A percentile compares a stretch with the other conserved stretches of the same genome.
Conservation (phyloP, 2,888 invertebrate genomes). For the Pterobdella sp. region DNA sequence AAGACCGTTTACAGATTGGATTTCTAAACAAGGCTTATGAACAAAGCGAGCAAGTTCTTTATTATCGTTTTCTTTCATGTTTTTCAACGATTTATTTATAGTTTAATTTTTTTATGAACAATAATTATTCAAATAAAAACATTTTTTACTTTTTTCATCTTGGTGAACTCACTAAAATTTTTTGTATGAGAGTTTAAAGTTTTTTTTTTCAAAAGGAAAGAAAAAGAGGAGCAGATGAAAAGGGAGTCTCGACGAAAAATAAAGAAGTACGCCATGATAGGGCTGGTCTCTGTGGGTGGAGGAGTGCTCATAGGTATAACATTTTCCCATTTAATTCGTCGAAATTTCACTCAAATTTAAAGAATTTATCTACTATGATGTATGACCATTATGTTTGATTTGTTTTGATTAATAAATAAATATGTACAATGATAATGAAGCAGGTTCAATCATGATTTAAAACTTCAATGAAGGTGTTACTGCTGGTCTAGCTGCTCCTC, state of each 20-base stretch:
- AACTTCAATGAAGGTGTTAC: slow-evolving; percentile 56
- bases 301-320: slow-evolving; percentile 57
- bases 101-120: background rate
- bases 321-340: background rate
- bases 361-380: background rate
- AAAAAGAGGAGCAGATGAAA: slow-evolving; percentile 46
- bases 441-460: background rate
- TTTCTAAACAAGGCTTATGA: slow-evolving; percentile 7
- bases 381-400: background rate
- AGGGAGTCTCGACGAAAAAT: slow-evolving; percentile 56
- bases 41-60: background rate
- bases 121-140: background rate
- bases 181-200: background rate
- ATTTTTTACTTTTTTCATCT: background rate
- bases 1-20: background rate
- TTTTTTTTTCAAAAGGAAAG: slow-evolving; percentile 33
- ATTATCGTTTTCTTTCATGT: background rate
- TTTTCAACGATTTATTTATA: background rate
- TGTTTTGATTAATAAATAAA: background rate
- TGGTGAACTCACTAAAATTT: background rate
- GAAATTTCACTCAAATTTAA: background rate
- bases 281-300: slow-evolving; percentile 61
- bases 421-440: background rate
- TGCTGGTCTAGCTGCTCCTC: slow-evolving; percentile 63
- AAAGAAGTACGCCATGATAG: slow-evolving; percentile 60